Conservation (phyloP, 2,888 invertebrate genomes). For the Pyrgus malvae region DNA sequence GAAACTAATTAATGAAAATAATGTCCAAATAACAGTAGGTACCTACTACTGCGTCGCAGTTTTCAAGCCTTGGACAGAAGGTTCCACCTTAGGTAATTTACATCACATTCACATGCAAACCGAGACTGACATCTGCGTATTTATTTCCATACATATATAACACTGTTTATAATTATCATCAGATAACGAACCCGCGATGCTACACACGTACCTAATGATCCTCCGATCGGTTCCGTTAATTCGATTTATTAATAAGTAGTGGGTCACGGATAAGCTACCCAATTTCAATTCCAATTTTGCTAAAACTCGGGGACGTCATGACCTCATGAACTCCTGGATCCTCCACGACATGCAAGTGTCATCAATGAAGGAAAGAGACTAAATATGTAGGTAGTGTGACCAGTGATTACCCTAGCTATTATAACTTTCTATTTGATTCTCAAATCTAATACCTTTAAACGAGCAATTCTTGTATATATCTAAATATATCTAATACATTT, state of each 20-base stretch:
- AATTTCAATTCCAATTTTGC: no score
- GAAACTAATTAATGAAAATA: no score
- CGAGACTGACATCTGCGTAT: constrained; percentile 12
- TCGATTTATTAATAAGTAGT: constrained; percentile 5
- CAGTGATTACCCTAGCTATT: no score
- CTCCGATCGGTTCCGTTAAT: constrained; percentile 1
- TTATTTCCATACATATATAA: constrained; percentile 24
- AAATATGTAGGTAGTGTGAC: no score
- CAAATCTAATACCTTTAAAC: no score
- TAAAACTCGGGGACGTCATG: not conserved
- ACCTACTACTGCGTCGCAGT: not conserved
- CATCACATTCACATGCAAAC: constrained; percentile 21
- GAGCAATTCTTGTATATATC: no score
- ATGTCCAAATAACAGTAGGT: no score
- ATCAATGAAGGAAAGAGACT: no score
- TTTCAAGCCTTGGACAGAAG: not conserved
- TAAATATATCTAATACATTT: no score
- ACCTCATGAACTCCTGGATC: no score
- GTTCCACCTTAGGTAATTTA: constrained; percentile 33
- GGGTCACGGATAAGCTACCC: not conserved
- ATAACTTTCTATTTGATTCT: no score
- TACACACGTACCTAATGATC: constrained; percentile 19
- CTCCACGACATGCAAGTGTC: no score
- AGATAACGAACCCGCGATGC: constrained; percentile 7
- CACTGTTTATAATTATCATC: constrained; percentile 28